Conservation (phyloP, 2,888 invertebrate species). For the Carcina quercana region DNA sequence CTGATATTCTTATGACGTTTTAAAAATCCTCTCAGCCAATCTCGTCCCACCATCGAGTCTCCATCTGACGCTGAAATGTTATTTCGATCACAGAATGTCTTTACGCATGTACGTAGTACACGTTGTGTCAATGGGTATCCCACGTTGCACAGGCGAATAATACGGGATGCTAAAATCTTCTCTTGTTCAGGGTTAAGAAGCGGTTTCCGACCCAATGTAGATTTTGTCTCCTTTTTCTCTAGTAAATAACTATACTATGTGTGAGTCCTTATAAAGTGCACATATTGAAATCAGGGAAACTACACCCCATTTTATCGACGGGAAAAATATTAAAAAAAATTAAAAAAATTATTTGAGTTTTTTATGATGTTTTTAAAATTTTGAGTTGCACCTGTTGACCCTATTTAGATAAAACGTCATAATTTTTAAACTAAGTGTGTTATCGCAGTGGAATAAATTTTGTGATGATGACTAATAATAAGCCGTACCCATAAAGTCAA, state of each 20-base stretch:
- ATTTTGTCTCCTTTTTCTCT: constrained; percentile 7
- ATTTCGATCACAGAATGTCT: constrained; percentile 12
- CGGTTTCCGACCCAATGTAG: constrained; percentile 9
- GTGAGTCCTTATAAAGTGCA: no score
- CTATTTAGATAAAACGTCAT: no score
- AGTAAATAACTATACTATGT: constrained; percentile 11
- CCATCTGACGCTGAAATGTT: constrained; percentile 8
- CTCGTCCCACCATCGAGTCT: constrained; percentile 19
- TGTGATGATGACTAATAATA: no score
- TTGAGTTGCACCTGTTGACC: no score
- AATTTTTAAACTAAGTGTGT: no score
- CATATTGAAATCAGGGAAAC: no score
- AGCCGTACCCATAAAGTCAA: no score
- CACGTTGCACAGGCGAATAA: constrained; percentile 4
- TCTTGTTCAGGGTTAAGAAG: constrained; percentile 11
- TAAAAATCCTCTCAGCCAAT: constrained; percentile 22
- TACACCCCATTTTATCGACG: no score
- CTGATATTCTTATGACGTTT: constrained; percentile 18
- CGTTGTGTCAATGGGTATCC: constrained; percentile 9
- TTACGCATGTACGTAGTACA: constrained; percentile 7
- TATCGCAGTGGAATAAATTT: no score
- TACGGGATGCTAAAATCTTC: constrained; percentile 8
- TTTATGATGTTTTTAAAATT: no score
- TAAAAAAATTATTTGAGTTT: no score
- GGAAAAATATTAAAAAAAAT: no score